Percentiles rank a stretch among this genome's conserved stretches.
Conservation (phyloP, 2,113 vertebrate genomes). For the Aplodontia rufa region DNA sequence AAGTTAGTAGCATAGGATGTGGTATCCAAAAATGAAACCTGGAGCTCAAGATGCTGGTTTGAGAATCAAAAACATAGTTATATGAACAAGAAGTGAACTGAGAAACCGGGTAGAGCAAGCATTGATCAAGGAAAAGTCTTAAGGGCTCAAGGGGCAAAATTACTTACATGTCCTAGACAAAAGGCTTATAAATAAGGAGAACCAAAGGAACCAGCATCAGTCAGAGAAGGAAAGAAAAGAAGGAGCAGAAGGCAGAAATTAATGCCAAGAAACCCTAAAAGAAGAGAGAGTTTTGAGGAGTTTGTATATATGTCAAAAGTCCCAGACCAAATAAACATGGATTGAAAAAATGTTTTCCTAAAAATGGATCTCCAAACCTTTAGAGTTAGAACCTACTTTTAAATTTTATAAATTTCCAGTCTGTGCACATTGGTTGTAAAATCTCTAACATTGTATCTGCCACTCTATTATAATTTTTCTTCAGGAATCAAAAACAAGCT, state of each 20-base stretch:
- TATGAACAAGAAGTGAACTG: background rate
- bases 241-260: background rate
- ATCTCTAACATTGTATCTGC: background rate
- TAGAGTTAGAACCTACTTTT: background rate
- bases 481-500: background rate
- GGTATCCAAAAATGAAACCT: background rate
- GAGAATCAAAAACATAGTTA: background rate
- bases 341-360: background rate
- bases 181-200: background rate
- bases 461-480: background rate
- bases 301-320: background rate
- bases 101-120: background rate
- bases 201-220: background rate
- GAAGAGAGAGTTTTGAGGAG: background rate
- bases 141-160: background rate
- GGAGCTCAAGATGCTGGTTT: background rate
- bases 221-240: background rate
- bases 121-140: background rate
- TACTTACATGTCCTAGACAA: background rate
- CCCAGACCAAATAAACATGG: background rate
- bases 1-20: background rate
- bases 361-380: background rate
- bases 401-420: constrained; percentile 6
- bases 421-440: background rate
- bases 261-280: background rate